phyloP scores from a whole-genome alignment of 2,113 vertebrate genomes.

The Haplochromis burtoni region DNA sequence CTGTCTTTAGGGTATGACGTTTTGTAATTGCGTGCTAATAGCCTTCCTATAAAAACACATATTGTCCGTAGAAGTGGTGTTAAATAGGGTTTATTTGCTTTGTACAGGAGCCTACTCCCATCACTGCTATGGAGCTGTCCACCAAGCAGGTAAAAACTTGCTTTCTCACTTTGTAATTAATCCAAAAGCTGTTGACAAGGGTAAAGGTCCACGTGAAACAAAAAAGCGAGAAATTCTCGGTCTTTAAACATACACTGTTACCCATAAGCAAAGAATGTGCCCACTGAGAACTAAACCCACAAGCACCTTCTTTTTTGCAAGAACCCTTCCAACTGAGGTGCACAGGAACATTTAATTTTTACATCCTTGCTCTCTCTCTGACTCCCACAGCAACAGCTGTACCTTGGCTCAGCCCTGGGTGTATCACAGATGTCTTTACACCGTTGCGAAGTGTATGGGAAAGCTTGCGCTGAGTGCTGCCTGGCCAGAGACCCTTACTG shows the following conservation, averaged over 20 bases:
- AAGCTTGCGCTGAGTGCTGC: constrained; percentile 95
- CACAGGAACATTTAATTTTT: not conserved
- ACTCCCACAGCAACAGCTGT: constrained; percentile 89
- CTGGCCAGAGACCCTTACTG: constrained; percentile 97
- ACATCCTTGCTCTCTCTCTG: constrained; percentile 14
- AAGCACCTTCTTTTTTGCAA: not conserved
- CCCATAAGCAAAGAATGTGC: not conserved
- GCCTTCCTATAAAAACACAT: not conserved
- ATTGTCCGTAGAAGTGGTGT: not conserved
- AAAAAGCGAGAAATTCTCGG: not conserved
- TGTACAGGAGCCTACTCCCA: constrained; percentile 83
- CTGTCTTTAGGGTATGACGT: constrained; percentile 85
- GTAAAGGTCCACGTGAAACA: not conserved
- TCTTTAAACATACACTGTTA: not conserved
- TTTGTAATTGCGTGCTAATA: not conserved
- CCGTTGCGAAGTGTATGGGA: constrained; percentile 93
- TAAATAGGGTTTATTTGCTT: constrained; percentile 20
- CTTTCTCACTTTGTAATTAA: not conserved
- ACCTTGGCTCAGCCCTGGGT: constrained; percentile 85
- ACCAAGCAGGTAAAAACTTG: constrained; percentile 87
- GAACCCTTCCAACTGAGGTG: not conserved
- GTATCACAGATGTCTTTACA: constrained; percentile 93
- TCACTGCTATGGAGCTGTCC: constrained; percentile 96
- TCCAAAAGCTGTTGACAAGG: not conserved
- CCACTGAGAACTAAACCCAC: not conserved